Base-by-base conservation (phyloP, 2,113 vertebrate species). In the Nanorana parkeri region DNA sequence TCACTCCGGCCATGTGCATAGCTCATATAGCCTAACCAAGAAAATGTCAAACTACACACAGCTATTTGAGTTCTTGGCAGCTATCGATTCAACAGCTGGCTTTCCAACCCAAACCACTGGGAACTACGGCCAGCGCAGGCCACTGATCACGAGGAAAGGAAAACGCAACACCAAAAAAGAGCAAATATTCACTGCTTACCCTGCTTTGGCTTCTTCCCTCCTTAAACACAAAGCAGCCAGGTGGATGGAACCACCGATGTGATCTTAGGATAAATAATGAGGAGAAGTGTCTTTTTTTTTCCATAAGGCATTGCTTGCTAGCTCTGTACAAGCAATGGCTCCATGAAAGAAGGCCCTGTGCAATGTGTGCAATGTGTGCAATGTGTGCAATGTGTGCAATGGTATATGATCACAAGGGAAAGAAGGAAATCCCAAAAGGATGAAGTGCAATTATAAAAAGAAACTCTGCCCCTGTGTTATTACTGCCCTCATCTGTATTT, bases 311-410 rank as follows among this genome's bases (percentile, higher is more conserved):
- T 24, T 52, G 61, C 41, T 36, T 68, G 23, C 26, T 68, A 63
- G 54, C 32, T 24, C 5, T 73, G 28, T 21, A n/a, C 20, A 65
- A 81, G 74, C 17, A 73, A 36, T 26, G 65, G 41, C 4, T 54
- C 78, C 11, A 58, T 81, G 58, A 71, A 81, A 52, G 32, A 21
- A 32, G 16, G 5, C 16, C 21, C 41, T 61, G 68, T 78, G 26
- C 63, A 26, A 47, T 4, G 41, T n/a, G n/a, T n/a, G n/a, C n/a
- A n/a, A n/a, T n/a, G n/a, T n/a, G n/a, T n/a, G n/a, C n/a, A n/a
- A n/a, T n/a, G n/a, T n/a, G n/a, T n/a, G n/a, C n/a, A n/a, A n/a
- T n/a, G 32, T 61, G 68, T 78, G 26, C 63, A 26, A 47, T 4
- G 41, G 36, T 15, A 47, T 47, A 47, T 6, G 41, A 47, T 47